Base-by-base conservation (phyloP, 1,140 invertebrate species). In the Melipona quadrifasciata region DNA sequence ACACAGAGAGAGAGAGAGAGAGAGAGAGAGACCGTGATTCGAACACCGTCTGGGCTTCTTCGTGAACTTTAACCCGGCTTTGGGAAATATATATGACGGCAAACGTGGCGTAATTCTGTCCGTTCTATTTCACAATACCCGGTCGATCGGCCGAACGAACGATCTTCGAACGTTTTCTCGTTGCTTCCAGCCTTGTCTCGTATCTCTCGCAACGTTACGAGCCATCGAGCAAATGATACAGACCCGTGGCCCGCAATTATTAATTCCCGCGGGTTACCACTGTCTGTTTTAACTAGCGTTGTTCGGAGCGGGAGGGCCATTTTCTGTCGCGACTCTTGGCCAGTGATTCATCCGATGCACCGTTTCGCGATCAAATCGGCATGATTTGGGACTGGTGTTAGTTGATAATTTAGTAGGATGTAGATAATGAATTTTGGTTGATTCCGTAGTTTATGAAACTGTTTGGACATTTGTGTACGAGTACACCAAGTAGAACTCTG, bases 1-100 rank as follows among this genome's bases (percentile, higher is more conserved):
- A 74, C 21, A 17, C 12, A 55, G n/a, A 11, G 3, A 21, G 34
- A 47, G 4, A 24, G 21, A 24, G 0, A 2, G 19, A 21, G 21
- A 68, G 14, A 39, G 27, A 34, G 53, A 53, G 8, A 31, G 27
- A 61, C 21, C 11, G 8, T 55, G 47, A 65, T 8, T 17, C 27
- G 34, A 53, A 75, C 77, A 67, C 51, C 79, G 77, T 64, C 72
- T 71, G 68, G 31, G 86, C 71, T 83, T 76, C 24, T 68, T 51
- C 19, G 55, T 58, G 76, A 89, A 86, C 87, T 55, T 84, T 83
- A 83, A 88, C 88, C 81, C 87, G 84, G 81, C 61, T 73, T 61
- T 51, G n/a, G 61, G 77, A 65, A 58, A 88, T 86, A 27, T 82
- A 75, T 81, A 80, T 8, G 79, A 77, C 68, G 85, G 81, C 84